Base-by-base conservation (phyloP, 2,113 vertebrate genomes). In the Tachysurus fulvidraco region DNA sequence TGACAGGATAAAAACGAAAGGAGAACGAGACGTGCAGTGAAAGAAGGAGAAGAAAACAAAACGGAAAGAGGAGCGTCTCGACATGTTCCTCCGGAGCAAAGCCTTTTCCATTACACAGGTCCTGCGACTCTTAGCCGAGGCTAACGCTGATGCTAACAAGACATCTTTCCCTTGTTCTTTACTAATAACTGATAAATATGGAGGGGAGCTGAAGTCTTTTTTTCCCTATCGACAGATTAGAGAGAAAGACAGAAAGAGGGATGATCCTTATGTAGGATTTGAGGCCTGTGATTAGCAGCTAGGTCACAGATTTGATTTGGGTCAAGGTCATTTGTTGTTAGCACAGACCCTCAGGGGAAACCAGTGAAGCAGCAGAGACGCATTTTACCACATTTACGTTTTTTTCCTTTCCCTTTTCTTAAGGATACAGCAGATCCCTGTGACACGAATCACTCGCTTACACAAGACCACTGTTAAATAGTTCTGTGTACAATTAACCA, bases 261-360 rank as follows among this genome's bases (percentile, higher is more conserved):
- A 46, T 80, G 54, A 81, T 69, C 59, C 17, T 44, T 67, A 16
- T 54, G 84, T n/a, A 81, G 69, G 74, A 89, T 78, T 60, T 64
- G 91, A 92, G 88, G 55, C 25, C 85, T n/a, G 88, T 77, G 90
- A 92, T 93, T 92, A 93, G 87, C 87, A 8, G 17, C 0, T 54
- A 91, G 92, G 91, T 93, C 86, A 50, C 54, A 0, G 85, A 88
- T 91, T 90, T 90, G 88, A 93, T 93, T 90, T 88, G 90, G 89
- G 86, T 90, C 44, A 83, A 92, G 92, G 92, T 92, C 90, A 88
- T 59, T 17, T 14, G 76, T n/a, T 36, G 73, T 41, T 41, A 16
- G 4, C 46, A 69, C 83, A 77, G 17, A 82, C 21, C 65, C 80
- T 16, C 46, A 36, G 78, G 69, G 46, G n/a, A 74, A 55, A 44